These are phyloP conservation scores for Rhogogaster chlorosoma DNA, from an alignment of 2,888 invertebrate species.

Conservation along the genomic window DNA sequence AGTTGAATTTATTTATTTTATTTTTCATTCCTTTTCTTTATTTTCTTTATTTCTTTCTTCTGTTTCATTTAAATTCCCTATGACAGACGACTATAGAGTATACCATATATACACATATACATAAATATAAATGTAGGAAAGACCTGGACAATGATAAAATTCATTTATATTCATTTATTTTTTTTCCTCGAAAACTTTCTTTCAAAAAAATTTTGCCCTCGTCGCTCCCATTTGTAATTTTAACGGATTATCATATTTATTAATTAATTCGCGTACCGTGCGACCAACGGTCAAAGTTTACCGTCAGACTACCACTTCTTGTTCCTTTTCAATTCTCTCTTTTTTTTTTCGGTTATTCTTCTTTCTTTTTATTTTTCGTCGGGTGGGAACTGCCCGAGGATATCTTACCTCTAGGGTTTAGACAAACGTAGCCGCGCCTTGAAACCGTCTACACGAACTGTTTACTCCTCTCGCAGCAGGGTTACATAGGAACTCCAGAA, in stretches of 20 bases:
- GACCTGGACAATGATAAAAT: too few species aligned
- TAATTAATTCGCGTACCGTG: not conserved
- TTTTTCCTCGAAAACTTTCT: too few species aligned
- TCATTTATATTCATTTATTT: too few species aligned
- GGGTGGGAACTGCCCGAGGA: constrained; percentile 57
- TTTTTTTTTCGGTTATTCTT: not conserved
- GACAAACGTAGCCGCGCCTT: constrained; percentile 57
- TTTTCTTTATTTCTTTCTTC: not conserved
- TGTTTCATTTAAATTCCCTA: not conserved
- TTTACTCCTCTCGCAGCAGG: constrained; percentile 4
- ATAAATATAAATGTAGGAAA: too few species aligned
- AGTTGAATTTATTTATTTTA: not conserved
- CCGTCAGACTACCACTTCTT: not conserved
- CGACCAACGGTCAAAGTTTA: not conserved
- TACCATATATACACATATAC: not conserved
- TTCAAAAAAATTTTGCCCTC: too few species aligned
- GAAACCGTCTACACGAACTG: constrained; percentile 20
- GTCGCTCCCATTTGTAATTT: not conserved
- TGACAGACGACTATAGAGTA: not conserved
- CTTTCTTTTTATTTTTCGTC: not conserved
- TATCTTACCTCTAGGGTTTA: constrained; percentile 45
- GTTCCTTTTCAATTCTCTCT: not conserved
- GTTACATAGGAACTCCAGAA: constrained; percentile 2
- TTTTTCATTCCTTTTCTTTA: not conserved
- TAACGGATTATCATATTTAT: not conserved